Base-by-base conservation (phyloP, 2,888 invertebrate genomes). In the Chloroclysta siterata region DNA sequence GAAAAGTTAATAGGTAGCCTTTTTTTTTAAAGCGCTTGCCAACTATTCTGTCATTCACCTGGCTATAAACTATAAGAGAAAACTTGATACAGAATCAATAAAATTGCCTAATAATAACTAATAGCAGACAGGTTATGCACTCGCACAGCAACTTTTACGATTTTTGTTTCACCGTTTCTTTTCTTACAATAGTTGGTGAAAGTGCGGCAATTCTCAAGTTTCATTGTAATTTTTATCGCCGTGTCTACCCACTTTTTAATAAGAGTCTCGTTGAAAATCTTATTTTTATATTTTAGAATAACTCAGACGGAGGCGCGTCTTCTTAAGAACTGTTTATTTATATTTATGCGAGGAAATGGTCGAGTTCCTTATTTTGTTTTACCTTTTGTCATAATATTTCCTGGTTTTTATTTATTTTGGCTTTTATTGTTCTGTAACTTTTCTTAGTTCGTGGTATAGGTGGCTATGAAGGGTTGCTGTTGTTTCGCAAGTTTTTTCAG, bases 291-390 rank as follows among this genome's bases (percentile, higher is more conserved):
- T 63, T 69, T 60, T 57, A 42, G 57, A 51, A 54, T 51, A 58
- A 51, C 53, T 65, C 58, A 58, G 53, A 14, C 52, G 61, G 53
- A 50, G 60, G 55, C 53, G 54, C 17, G 36, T 63, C 53, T 48
- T 51, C 44, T 53, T 57, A 53, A 48, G 52, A 14, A 63, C 57
- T 64, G 63, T 69, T 71, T 68, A 69, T 70, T 69, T 69, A 66
- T 68, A 69, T 70, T 70, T 69, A 66, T 61, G 65, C 64, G 58
- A 60, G 72, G 68, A 71, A 71, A 68, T 68, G 68, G 60, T 53
- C 42, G 44, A 65, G 66, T 70, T 68, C 65, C 66, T 69, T 64
- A 65, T 68, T 63, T 63, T 58, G 47, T 65, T 51, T 36, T 54
- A 59, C 63, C 59, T 72, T 54, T 48, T 50, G 60, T 58, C 28